Evolutionary conservation across 2,888 invertebrate genomes (phyloP), one percentile per base, ranked within the genome.

Genomic region (Limnephilus lunatus): DNA sequence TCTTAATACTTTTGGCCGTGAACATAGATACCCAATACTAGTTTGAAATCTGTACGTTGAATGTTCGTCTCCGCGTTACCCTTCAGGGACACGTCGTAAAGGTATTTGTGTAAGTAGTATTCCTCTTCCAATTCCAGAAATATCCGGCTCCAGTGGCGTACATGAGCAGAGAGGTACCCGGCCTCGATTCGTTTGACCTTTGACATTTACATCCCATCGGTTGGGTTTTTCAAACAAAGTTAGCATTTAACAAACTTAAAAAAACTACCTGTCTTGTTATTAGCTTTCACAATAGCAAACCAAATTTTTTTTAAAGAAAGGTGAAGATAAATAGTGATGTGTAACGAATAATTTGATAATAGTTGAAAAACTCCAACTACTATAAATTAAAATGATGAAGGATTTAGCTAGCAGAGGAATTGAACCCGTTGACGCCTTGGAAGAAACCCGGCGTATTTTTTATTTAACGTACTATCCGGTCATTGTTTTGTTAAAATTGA

Each of bases 141-240:
- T 86, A 86, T 25, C 31, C 30, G 86, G 86, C 30, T 48, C 48
- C 48, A 86, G 44, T 86, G 35, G 39, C 30, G 85, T 85, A 85
- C 85, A 35, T 86, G 44, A 35, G 30, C 44, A 44, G 44, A 44
- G 25, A 86, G 86, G 44, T n/a, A 44, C 86, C 44, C 35, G 85
- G 39, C 30, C 86, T 44, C 86, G 48, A 86, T 86, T 44, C 86
- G 86, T 86, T 86, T 86, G 86, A 44, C 86, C 86, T 86, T 86
- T 86, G 86, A 86, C 86, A 86, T 86, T 86, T 86, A 86, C 86
- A 44, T 48, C 35, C 48, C 14, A 86, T 44, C 39, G 86, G 86
- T 44, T 30, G 39, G 44, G 39, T n/a, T 68, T 68, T 68, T 68
- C 25, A n/a, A 68, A 25, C 2, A 5, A 2, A 68, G 68, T 68